phyloP scores from a whole-genome alignment of 2,113 vertebrate genomes.

The Jaculus jaculus region DNA sequence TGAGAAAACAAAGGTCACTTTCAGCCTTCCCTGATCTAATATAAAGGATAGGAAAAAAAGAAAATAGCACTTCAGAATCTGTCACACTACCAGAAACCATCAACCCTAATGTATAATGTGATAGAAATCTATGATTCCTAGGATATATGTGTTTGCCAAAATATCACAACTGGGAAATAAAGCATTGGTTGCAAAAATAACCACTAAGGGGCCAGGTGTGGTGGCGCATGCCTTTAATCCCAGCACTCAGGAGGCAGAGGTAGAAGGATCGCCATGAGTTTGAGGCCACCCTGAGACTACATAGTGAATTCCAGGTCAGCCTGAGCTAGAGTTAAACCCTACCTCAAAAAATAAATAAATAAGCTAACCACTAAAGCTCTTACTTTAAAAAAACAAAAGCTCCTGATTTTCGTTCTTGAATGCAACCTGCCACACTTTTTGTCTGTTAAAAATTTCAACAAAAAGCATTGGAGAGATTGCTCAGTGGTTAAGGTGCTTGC shows the following conservation, averaged over 20 bases:
- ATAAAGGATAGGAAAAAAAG: background rate
- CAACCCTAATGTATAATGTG: background rate
- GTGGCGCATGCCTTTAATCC: too few relatives aligned
- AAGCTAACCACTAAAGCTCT: background rate
- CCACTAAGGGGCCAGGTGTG: too few relatives aligned
- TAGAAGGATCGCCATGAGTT: too few relatives aligned
- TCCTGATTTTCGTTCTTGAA: conserved; percentile 1
- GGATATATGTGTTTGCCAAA: background rate
- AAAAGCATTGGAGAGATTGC: background rate
- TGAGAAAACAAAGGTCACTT: background rate
- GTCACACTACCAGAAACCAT: background rate
- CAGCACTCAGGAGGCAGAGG: too few relatives aligned
- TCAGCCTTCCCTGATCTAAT: background rate
- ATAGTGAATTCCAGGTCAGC: too few relatives aligned
- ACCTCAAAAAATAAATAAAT: too few relatives aligned
- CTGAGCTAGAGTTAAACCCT: too few relatives aligned
- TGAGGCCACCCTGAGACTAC: too few relatives aligned
- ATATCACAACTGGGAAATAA: background rate
- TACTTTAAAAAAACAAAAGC: background rate
- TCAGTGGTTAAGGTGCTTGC: too few relatives aligned
- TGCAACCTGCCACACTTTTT: background rate
- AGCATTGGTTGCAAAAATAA: conserved; percentile 13
- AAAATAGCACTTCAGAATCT: conserved; percentile 16
- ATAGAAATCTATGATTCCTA: background rate
- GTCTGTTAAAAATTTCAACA: background rate